Evolutionary conservation across 2,888 invertebrate species (phyloP), one percentile per base, ranked within the genome.

Genomic region (Girardia tigrina): DNA sequence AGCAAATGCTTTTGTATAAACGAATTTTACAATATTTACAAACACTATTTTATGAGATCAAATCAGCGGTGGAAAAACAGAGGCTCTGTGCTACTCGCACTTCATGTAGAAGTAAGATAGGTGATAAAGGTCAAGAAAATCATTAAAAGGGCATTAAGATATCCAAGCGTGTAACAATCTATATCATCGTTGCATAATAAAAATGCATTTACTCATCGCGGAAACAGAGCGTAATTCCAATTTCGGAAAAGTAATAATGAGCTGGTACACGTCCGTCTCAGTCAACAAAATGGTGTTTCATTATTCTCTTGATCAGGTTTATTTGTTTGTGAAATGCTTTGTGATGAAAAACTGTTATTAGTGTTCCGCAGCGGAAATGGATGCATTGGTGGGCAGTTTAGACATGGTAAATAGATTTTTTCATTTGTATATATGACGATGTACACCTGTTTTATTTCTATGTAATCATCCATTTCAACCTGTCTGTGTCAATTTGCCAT

Each of bases 1-100:
- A 56, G 56, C 56, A 56, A 16, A 56, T 56, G 56, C 56, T 56
- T 20, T 23, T 56, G 4, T 56, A 56, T 23, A 56, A 56, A 16
- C 56, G 56, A 20, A 56, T 56, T n/a, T 56, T 56, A n/a, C 56
- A 56, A 56, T 56, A 56, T 56, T 56, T 56, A 56, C 56, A 56
- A 56, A 56, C 56, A 12, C n/a, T 56, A 56, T 56, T 56, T 16
- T 36, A 56, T 16, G 56, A 56, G 23, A 56, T 56, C 4, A 56
- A 56, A 16, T 56, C 56, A 56, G 56, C 56, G n/a, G 56, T 36
- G 8, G 36, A 36, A 36, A 36, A 36, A 36, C 36, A 36, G 36
- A 36, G 36, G 16, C 36, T 36, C 8, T 36, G 36, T 36, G 36
- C 36, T 12, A 36, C 36, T 36, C 36, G 36, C 8, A 36, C 8